phyloP scores from a whole-genome alignment of 2,888 invertebrate species.

The Leucophenga maculata region DNA sequence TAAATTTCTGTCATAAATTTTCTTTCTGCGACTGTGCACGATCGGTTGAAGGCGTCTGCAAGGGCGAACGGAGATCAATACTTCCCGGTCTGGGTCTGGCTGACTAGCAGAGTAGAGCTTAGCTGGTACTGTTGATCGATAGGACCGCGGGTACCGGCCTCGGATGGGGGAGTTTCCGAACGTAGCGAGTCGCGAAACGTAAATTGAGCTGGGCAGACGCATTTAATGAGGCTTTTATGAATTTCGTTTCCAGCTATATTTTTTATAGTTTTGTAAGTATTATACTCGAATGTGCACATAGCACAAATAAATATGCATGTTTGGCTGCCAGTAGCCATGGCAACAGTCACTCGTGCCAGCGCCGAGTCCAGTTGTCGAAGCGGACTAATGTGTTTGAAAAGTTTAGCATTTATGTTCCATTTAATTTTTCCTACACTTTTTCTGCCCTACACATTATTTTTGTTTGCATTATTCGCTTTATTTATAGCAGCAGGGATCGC shows the following conservation, averaged over 20 bases:
- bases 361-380: too few species aligned
- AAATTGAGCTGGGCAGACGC: conserved; percentile 64
- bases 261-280: conserved; percentile 35
- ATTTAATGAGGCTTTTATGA: conserved; percentile 60
- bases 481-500: background rate
- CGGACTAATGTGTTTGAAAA: too few species aligned
- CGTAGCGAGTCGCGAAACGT: conserved; percentile 46
- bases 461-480: background rate
- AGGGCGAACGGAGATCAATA: conserved; percentile 50
- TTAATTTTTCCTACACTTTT: conserved; percentile 23
- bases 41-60: conserved; percentile 36
- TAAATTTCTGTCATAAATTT: conserved; percentile 60
- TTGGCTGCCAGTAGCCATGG: too few species aligned
- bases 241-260: conserved; percentile 43
- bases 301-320: too few species aligned
- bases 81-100: too few species aligned
- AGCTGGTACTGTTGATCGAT: background rate
- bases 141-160: conserved; percentile 3
- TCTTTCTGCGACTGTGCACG: conserved; percentile 18
- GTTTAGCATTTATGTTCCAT: too few species aligned
- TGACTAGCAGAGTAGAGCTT: too few species aligned
- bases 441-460: background rate
- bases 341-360: too few species aligned
- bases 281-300: too few species aligned
- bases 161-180: background rate